Percentiles rank a stretch among this genome's conserved stretches.
phyloP scores from a whole-genome alignment of 1,140 invertebrate genomes.

The Pogonomyrmex californicus region DNA sequence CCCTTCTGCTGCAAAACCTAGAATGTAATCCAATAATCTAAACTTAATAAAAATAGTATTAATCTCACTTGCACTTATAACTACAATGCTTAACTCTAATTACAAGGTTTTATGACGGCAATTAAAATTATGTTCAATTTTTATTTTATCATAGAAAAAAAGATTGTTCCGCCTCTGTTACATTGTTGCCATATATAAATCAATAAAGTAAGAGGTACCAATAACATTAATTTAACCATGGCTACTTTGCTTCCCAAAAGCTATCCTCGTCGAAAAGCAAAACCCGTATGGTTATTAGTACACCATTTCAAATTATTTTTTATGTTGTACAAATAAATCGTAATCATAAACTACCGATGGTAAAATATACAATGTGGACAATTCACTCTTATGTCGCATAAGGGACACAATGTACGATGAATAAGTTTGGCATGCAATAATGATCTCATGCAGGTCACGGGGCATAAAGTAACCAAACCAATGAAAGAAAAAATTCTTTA shows the following conservation, averaged over 20 bases:
- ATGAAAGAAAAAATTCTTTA: slow-evolving; percentile 85
- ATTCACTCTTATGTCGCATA: slow-evolving; percentile 24
- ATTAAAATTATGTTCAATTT: not conserved
- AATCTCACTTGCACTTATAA: slow-evolving; percentile 40
- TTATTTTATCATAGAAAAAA: not conserved
- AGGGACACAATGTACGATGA: slow-evolving; percentile 51
- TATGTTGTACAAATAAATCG: slow-evolving; percentile 34
- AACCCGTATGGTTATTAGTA: slow-evolving; percentile 44
- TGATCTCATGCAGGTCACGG: slow-evolving; percentile 79
- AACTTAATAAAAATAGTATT: slow-evolving; percentile 57
- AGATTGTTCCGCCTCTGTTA: slow-evolving; percentile 70
- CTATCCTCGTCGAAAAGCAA: slow-evolving; percentile 40
- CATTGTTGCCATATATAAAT: slow-evolving; percentile 50
- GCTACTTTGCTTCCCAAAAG: slow-evolving; percentile 46
- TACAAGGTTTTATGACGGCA: not conserved
- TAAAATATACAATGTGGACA: slow-evolving; percentile 41
- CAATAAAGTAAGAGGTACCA: not conserved
- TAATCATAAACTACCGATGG: slow-evolving; percentile 10
- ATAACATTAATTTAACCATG: slow-evolving; percentile 28
- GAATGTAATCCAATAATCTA: slow-evolving; percentile 78
- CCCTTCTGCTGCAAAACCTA: slow-evolving; percentile 94
- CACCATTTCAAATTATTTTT: not conserved
- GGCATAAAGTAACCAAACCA: slow-evolving; percentile 84
- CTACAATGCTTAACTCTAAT: slow-evolving; percentile 32
- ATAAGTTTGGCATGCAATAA: slow-evolving; percentile 73